Percentiles rank a stretch among this genome's conserved stretches.
These are phyloP conservation scores for Manis crassicaudata DNA, from an alignment of 2,797 vertebrate genomes.

Conservation along the genomic window DNA sequence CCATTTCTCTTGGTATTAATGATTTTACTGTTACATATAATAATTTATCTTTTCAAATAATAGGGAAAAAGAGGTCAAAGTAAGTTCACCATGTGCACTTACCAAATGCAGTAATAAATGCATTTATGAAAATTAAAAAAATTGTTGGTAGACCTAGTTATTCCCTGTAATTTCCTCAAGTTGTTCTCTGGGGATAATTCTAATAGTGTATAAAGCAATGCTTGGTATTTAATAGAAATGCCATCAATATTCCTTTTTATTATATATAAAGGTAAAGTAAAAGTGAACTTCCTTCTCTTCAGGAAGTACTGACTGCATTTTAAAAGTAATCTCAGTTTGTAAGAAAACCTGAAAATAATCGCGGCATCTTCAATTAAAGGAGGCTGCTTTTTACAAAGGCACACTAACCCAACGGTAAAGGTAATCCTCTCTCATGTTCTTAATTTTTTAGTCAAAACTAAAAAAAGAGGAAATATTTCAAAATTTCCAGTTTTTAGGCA, in stretches of 20 bases:
- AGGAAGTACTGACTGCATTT: neutral
- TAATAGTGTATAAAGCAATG: neutral
- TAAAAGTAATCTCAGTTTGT: neutral
- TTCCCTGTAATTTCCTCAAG: neutral
- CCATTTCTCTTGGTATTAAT: constrained; percentile 34
- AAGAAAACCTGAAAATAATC: neutral
- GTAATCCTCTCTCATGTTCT: neutral
- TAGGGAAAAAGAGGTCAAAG: constrained; percentile 39
- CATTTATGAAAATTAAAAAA: neutral
- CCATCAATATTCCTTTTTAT: neutral
- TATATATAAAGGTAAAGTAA: neutral
- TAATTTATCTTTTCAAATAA: constrained; percentile 50
- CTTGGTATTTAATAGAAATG: neutral
- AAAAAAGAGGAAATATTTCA: neutral
- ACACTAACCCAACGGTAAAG: neutral
- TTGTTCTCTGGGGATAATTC: neutral
- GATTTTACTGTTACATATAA: constrained; percentile 16
- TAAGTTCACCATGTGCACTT: neutral
- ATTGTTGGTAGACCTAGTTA: neutral
- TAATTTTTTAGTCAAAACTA: neutral
- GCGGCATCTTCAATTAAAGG: neutral
- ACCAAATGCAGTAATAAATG: neutral
- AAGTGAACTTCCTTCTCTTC: neutral
- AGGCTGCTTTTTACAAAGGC: neutral
- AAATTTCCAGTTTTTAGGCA: constrained; percentile 34